Conservation (phyloP, 2,888 invertebrate species). For the Drosophila koepferae region DNA sequence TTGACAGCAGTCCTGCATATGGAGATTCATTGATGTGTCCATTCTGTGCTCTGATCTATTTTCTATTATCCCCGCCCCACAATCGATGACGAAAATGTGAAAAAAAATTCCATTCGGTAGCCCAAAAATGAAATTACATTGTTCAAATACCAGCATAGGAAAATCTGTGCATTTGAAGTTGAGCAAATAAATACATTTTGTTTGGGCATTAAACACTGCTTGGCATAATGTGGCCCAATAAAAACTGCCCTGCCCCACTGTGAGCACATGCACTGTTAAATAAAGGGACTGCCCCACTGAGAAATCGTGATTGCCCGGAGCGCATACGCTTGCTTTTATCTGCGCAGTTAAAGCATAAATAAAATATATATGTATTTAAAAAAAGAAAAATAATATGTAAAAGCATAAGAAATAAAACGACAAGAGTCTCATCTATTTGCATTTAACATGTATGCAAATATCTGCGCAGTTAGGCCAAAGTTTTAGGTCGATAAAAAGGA, state of each 20-base stretch:
- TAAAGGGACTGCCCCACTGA: no score
- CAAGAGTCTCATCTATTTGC: conserved; percentile 49
- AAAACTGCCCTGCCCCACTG: conserved; percentile 58
- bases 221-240: conserved; percentile 29
- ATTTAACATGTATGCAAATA: conserved; percentile 61
- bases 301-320: conserved; percentile 66
- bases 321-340: conserved; percentile 56
- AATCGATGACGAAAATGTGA: not conserved
- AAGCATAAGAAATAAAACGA: conserved; percentile 19
- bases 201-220: conserved; percentile 25
- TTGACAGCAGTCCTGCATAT: conserved; percentile 40
- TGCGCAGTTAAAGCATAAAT: conserved; percentile 35
- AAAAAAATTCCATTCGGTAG: conserved; percentile 17
- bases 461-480: conserved; percentile 33
- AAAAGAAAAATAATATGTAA: conserved; percentile 9
- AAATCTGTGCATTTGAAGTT: conserved; percentile 58
- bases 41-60: not conserved
- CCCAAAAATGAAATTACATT: conserved; percentile 25
- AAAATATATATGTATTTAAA: conserved; percentile 28
- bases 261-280: conserved; percentile 11
- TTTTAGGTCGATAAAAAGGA: conserved; percentile 41
- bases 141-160: conserved; percentile 14
- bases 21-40: conserved; percentile 26
- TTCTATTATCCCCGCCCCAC: not conserved
- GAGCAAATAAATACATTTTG: conserved; percentile 39